Evolutionary conservation across 2,113 vertebrate species (phyloP).

Genomic region (Ia io): DNA sequence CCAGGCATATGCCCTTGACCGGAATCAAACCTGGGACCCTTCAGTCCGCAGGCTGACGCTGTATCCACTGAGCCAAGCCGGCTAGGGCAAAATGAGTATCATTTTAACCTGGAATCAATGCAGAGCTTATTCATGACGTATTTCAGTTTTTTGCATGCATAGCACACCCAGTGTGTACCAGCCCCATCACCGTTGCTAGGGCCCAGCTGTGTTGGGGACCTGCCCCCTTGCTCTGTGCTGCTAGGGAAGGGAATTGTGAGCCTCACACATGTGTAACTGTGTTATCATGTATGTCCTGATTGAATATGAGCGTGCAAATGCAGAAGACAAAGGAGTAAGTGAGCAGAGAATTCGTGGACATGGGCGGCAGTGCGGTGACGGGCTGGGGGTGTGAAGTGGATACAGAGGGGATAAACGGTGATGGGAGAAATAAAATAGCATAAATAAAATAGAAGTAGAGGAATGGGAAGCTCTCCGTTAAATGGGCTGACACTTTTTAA

Average conservation of each 20-base stretch:
- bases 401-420: too few species aligned
- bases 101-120: background rate
- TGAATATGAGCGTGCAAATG: background rate
- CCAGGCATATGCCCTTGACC: too few species aligned
- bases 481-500: background rate
- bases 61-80: too few species aligned
- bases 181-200: background rate
- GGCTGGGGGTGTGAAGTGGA: too few species aligned
- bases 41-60: too few species aligned
- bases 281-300: background rate
- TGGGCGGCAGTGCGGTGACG: too few species aligned
- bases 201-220: background rate
- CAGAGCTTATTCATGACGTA: background rate
- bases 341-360: too few species aligned
- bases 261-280: background rate
- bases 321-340: background rate
- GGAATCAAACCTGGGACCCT: too few species aligned
- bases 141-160: background rate
- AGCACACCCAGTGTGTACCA: background rate
- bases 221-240: background rate
- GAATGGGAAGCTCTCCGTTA: background rate
- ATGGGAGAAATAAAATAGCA: too few species aligned
- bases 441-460: background rate
- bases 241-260: background rate
- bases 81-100: background rate